Conservation (phyloP, 2,113 vertebrate species). For the Tyto alba region DNA sequence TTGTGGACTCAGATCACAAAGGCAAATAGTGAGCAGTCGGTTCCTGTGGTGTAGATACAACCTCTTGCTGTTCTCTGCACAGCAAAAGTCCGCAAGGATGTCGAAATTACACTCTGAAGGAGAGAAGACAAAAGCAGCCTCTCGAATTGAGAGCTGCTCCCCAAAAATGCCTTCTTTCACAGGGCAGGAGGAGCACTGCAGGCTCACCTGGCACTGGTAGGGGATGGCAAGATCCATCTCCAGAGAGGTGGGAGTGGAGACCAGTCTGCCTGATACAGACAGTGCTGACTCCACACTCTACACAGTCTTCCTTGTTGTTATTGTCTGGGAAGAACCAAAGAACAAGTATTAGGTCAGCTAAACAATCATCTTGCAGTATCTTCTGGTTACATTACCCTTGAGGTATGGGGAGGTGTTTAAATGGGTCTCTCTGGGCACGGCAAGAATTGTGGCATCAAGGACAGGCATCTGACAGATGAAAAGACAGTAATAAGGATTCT, state of each 20-base stretch:
- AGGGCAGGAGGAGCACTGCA: background rate
- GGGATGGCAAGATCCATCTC: background rate
- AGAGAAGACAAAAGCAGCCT: background rate
- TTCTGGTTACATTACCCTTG: background rate
- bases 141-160: background rate
- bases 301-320: background rate
- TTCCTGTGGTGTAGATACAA: background rate
- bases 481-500: background rate
- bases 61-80: background rate
- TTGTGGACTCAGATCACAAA: background rate
- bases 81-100: background rate
- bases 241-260: background rate
- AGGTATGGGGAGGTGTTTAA: background rate
- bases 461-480: background rate
- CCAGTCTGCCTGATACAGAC: background rate
- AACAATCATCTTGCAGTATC: background rate
- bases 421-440: background rate
- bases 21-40: background rate
- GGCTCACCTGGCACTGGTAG: background rate
- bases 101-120: background rate
- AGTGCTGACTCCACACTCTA: background rate
- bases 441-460: background rate
- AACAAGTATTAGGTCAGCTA: background rate
- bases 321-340: background rate
- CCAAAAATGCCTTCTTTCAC: background rate